phyloP scores from a whole-genome alignment of 2,797 vertebrate species.

The Pantherophis alleghaniensis region DNA sequence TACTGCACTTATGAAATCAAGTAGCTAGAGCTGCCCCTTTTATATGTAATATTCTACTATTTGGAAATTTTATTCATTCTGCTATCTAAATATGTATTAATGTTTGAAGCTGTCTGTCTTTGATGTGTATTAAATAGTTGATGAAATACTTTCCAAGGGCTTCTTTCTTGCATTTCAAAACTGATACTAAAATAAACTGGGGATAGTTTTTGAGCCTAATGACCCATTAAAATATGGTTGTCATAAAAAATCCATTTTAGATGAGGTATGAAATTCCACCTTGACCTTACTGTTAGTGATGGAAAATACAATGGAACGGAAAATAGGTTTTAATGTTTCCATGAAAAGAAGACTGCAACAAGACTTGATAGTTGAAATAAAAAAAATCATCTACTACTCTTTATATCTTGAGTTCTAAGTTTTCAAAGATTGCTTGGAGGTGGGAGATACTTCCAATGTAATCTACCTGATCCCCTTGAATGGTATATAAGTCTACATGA shows the following conservation, averaged over 20 bases:
- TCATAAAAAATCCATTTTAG: constrained; percentile 38
- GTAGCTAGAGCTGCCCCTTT: not conserved
- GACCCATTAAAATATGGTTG: constrained; percentile 16
- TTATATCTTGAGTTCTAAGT: not conserved
- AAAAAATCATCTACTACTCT: not conserved
- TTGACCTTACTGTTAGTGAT: constrained; percentile 24
- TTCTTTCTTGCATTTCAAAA: constrained; percentile 33
- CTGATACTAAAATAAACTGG: constrained; percentile 31
- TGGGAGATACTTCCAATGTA: not conserved
- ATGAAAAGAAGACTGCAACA: not conserved
- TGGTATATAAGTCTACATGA: not conserved
- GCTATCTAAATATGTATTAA: not conserved
- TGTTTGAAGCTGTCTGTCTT: constrained; percentile 41
- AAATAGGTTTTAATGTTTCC: not conserved
- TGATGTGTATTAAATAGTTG: constrained; percentile 32
- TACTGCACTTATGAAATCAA: not conserved
- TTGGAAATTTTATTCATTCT: not conserved
- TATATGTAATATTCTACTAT: not conserved
- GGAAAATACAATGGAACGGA: not conserved
- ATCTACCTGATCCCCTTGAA: not conserved
- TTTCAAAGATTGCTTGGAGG: not conserved
- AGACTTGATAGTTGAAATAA: constrained; percentile 13
- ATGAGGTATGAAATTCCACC: constrained; percentile 17
- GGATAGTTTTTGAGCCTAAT: constrained; percentile 28
- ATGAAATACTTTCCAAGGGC: constrained; percentile 3